Conservation (phyloP, 1,140 invertebrate species). For the Maconellicoccus hirsutus region DNA sequence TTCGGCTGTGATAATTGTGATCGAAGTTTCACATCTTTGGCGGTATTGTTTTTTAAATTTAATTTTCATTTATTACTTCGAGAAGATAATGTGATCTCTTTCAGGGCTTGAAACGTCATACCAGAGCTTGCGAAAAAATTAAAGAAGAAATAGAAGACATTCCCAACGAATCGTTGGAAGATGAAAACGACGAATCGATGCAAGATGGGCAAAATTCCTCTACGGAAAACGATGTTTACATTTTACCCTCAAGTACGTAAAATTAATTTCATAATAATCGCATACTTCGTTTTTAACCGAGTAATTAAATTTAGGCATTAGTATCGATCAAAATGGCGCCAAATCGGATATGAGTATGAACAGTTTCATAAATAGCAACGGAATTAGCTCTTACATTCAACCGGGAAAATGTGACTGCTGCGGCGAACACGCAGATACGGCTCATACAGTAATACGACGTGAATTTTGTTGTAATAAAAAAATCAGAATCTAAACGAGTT, state of each 20-base stretch:
- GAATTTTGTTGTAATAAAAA: too few species aligned
- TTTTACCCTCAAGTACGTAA: background rate
- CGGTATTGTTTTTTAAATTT: background rate
- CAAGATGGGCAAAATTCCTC: background rate
- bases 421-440: conserved; percentile 40
- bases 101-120: conserved; percentile 26
- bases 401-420: conserved; percentile 40
- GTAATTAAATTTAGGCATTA: background rate
- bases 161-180: background rate
- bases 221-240: background rate
- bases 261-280: too few species aligned
- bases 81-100: background rate
- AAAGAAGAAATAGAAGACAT: conserved; percentile 15
- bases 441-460: conserved; percentile 41
- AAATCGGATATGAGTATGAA: background rate
- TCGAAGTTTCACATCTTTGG: background rate
- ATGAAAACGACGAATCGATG: background rate
- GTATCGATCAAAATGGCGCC: background rate
- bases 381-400: conserved; percentile 16
- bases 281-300: background rate
- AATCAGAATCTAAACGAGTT: background rate
- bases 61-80: too few species aligned
- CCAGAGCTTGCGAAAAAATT: conserved; percentile 23
- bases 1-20: conserved; percentile 2
- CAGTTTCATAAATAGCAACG: background rate